These are phyloP conservation scores for Diadophis punctatus DNA, from an alignment of 2,113 vertebrate genomes.

Conservation along the genomic window DNA sequence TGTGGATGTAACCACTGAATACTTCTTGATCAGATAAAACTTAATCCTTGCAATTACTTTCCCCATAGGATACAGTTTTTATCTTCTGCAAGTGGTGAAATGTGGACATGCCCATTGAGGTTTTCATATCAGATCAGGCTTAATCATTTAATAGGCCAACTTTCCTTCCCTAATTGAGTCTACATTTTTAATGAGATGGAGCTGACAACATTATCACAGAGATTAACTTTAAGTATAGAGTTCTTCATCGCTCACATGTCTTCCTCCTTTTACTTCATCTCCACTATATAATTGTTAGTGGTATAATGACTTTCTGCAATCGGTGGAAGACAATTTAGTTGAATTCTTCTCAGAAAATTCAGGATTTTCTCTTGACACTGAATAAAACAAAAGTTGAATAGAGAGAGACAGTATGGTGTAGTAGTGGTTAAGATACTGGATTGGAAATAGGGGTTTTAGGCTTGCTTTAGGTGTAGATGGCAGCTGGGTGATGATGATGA, in stretches of 20 bases:
- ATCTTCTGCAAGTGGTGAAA: not conserved
- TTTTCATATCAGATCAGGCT: not conserved
- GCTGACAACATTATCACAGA: slow-evolving; percentile 23
- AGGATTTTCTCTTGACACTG: not conserved
- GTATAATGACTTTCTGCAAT: not conserved
- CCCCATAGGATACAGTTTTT: not conserved
- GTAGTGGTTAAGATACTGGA: not conserved
- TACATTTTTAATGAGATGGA: not conserved
- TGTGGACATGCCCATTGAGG: not conserved
- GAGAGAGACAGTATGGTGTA: not conserved
- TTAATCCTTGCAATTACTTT: not conserved
- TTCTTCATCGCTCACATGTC: not conserved
- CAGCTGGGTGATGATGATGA: not conserved
- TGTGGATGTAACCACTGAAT: rapidly evolving
- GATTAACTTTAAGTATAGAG: not conserved
- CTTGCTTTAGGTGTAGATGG: not conserved
- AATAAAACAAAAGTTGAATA: not conserved
- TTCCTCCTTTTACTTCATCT: not conserved
- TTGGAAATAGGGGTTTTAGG: not conserved
- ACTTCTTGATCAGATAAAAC: not conserved
- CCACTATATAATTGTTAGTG: not conserved
- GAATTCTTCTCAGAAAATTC: not conserved
- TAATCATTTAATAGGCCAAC: not conserved
- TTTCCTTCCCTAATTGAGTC: not conserved
- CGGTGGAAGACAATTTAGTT: not conserved